phyloP scores from a whole-genome alignment of 2,113 vertebrate genomes.

The Semnopithecus entellus region DNA sequence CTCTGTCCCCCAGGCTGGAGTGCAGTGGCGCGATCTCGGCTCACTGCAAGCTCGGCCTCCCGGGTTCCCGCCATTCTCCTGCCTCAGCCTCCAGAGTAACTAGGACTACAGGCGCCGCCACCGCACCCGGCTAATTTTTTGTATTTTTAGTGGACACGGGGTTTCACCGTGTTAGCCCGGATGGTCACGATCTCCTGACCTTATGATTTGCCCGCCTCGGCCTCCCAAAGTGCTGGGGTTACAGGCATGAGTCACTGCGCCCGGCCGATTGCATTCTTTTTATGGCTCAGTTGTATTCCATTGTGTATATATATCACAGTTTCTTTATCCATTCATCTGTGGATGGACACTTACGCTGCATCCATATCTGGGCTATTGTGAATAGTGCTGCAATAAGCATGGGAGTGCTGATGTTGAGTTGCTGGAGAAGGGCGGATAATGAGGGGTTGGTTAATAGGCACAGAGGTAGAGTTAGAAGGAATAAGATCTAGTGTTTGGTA shows the following conservation, averaged over 20 bases:
- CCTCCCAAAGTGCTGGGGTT: too few species aligned
- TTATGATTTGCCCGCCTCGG: too few species aligned
- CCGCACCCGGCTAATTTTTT: too few species aligned
- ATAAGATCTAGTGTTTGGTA: background rate
- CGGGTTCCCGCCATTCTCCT: rapidly evolving
- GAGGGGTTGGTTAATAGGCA: background rate
- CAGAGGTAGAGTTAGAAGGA: background rate
- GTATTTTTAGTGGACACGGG: too few species aligned
- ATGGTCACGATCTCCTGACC: too few species aligned
- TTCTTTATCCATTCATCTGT: background rate
- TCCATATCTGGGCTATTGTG: background rate
- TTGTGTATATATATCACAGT: background rate
- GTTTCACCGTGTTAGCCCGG: too few species aligned
- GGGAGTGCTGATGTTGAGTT: background rate
- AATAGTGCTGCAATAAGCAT: background rate
- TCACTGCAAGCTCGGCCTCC: too few species aligned
- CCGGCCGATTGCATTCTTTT: background rate
- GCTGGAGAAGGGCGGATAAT: background rate
- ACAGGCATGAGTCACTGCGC: too few species aligned
- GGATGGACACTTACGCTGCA: background rate
- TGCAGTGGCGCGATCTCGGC: too few species aligned
- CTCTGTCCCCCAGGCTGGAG: too few species aligned
- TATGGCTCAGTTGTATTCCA: background rate
- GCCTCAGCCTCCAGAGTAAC: too few species aligned
- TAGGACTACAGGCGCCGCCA: too few species aligned